phyloP scores from a whole-genome alignment of 2,797 vertebrate genomes.

The Diglossa cyanea region DNA sequence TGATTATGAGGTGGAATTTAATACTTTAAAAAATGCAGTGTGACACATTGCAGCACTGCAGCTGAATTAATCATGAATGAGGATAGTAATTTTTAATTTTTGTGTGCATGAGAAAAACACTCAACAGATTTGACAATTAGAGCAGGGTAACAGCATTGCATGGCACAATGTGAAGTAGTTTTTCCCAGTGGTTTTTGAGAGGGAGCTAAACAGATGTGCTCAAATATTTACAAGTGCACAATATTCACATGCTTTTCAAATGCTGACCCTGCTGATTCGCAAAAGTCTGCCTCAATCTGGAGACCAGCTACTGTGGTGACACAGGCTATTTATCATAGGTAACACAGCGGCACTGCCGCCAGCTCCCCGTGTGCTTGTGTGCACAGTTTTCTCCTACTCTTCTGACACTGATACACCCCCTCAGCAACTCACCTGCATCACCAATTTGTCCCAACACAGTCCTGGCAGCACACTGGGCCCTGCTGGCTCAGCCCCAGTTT shows the following conservation, averaged over 20 bases:
- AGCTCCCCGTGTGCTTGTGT: neutral
- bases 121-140: constrained; percentile 77
- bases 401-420: neutral
- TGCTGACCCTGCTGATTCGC: constrained; percentile 69
- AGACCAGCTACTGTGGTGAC: constrained; percentile 17
- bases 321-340: neutral
- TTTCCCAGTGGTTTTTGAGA: constrained; percentile 73
- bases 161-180: constrained; percentile 64
- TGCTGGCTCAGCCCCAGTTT: neutral
- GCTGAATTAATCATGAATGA: constrained; percentile 78
- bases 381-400: neutral
- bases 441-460: neutral
- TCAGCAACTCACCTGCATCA: neutral
- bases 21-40: constrained; percentile 73
- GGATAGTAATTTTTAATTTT: constrained; percentile 74
- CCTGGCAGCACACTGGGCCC: neutral
- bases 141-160: constrained; percentile 64
- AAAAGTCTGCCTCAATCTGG: constrained; percentile 68
- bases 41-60: constrained; percentile 68
- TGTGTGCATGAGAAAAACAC: constrained; percentile 73
- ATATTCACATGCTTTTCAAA: constrained; percentile 74
- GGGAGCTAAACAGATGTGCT: constrained; percentile 76
- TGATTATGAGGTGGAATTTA: constrained; percentile 71
- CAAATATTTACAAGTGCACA: constrained; percentile 79
- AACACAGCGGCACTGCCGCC: neutral